Conservation (phyloP, 2,113 vertebrate species). For the Oryzias curvinotus region DNA sequence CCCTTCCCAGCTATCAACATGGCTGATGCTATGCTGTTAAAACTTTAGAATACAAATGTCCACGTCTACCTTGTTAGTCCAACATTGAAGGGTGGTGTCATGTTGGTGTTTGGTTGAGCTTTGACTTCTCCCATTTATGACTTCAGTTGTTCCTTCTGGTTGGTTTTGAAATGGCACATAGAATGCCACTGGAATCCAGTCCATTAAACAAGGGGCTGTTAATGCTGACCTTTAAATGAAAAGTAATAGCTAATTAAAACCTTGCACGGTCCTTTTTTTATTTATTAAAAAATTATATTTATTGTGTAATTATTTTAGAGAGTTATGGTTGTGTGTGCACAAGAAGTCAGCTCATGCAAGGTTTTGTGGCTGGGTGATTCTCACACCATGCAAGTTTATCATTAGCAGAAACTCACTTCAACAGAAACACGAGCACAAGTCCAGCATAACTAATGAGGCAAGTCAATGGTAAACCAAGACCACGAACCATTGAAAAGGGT, state of each 20-base stretch:
- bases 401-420: slow-evolving; percentile 51
- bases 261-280: no score
- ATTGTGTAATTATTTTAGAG: slow-evolving; percentile 3
- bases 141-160: slow-evolving; percentile 28
- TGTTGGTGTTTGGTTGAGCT: not conserved
- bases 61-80: no score
- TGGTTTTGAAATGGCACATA: slow-evolving; percentile 39
- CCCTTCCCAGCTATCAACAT: no score
- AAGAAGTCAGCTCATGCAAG: slow-evolving; percentile 3
- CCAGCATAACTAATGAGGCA: slow-evolving; percentile 53
- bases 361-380: slow-evolving; percentile 20
- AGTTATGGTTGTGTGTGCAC: slow-evolving; percentile 5
- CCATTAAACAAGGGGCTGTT: not conserved
- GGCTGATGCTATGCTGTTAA: no score
- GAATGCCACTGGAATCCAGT: slow-evolving; percentile 2
- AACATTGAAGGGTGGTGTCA: not conserved
- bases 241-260: slow-evolving; percentile 3
- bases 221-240: not conserved
- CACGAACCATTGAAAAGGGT: slow-evolving; percentile 59
- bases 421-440: slow-evolving; percentile 31
- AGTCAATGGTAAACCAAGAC: slow-evolving; percentile 71
- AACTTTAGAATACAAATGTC: no score
- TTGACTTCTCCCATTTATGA: slow-evolving; percentile 38
- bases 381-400: slow-evolving; percentile 53
- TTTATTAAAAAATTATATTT: no score